Evolutionary conservation across 2,888 invertebrate species (phyloP).

Genomic region (Tholera decimalis): DNA sequence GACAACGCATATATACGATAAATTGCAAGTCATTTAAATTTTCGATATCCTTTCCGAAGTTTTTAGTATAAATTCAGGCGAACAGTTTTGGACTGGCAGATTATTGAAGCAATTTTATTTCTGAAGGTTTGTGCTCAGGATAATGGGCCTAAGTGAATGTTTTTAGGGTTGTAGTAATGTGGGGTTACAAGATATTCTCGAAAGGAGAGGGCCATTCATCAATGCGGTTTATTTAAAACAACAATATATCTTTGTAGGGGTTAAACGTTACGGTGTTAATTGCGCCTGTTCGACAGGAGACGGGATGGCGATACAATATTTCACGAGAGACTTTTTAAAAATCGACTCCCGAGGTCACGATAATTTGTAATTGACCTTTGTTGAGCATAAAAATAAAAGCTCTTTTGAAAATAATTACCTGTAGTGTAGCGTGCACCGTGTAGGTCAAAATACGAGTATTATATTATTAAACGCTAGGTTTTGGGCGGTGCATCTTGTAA

Average conservation of each 20-base stretch:
- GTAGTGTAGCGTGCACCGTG: constrained; percentile 4
- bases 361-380: constrained; percentile 70
- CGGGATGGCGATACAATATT: constrained; percentile 62
- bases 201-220: constrained; percentile 72
- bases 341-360: constrained; percentile 55
- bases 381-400: constrained; percentile 36
- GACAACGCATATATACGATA: constrained; percentile 78
- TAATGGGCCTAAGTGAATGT: constrained; percentile 64
- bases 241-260: constrained; percentile 73
- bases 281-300: constrained; percentile 60
- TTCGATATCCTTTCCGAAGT: constrained; percentile 56
- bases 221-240: constrained; percentile 77
- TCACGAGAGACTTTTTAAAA: constrained; percentile 69
- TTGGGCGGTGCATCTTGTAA: background rate
- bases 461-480: constrained; percentile 7
- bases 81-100: constrained; percentile 46
- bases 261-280: constrained; percentile 68
- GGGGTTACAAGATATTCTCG: constrained; percentile 57
- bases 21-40: constrained; percentile 81
- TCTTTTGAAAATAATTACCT: constrained; percentile 30
- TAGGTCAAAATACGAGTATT: constrained; percentile 8
- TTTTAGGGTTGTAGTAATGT: constrained; percentile 57
- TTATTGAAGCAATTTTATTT: constrained; percentile 61
- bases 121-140: constrained; percentile 43
- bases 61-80: constrained; percentile 52